Evolutionary conservation across 2,888 invertebrate genomes (phyloP).

Genomic region (Chrysolina oricalcia): DNA sequence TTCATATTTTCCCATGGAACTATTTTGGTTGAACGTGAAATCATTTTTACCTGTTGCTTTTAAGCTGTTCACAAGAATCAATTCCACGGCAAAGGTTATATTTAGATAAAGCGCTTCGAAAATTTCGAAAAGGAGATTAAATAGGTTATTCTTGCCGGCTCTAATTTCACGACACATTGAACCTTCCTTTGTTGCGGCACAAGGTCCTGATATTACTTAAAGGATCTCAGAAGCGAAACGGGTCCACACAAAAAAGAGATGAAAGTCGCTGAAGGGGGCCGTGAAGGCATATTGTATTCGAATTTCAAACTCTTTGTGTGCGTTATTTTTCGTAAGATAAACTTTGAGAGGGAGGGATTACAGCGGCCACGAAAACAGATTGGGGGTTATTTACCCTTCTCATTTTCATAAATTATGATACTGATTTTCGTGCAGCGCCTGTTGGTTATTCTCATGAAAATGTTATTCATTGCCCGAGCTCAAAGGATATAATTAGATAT

Average conservation of each 20-base stretch:
- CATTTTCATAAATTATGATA: not conserved
- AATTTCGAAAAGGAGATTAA: slow-evolving; percentile 62
- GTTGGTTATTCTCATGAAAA: not conserved
- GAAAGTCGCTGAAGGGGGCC: slow-evolving; percentile 25
- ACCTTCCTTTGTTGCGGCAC: slow-evolving; percentile 52
- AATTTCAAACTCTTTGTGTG: slow-evolving; percentile 28
- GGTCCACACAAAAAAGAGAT: slow-evolving; percentile 44
- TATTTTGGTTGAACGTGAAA: not conserved
- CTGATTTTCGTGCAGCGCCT: not conserved
- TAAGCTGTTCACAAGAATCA: slow-evolving; percentile 35
- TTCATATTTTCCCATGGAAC: not conserved
- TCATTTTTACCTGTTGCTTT: slow-evolving; percentile 45
- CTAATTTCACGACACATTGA: slow-evolving; percentile 65
- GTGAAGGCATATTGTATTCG: slow-evolving; percentile 35
- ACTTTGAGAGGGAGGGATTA: slow-evolving; percentile 15
- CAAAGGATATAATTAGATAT: too few species aligned
- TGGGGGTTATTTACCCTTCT: not conserved
- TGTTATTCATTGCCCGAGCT: not conserved
- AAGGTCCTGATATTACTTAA: slow-evolving; percentile 46
- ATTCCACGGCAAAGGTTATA: slow-evolving; percentile 51
- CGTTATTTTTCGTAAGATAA: slow-evolving; percentile 33
- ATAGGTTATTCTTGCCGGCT: slow-evolving; percentile 65
- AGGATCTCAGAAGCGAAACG: slow-evolving; percentile 52
- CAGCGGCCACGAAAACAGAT: not conserved
- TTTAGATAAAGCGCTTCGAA: slow-evolving; percentile 61